Conservation (phyloP, 2,113 vertebrate genomes). For the Labeo rohita region DNA sequence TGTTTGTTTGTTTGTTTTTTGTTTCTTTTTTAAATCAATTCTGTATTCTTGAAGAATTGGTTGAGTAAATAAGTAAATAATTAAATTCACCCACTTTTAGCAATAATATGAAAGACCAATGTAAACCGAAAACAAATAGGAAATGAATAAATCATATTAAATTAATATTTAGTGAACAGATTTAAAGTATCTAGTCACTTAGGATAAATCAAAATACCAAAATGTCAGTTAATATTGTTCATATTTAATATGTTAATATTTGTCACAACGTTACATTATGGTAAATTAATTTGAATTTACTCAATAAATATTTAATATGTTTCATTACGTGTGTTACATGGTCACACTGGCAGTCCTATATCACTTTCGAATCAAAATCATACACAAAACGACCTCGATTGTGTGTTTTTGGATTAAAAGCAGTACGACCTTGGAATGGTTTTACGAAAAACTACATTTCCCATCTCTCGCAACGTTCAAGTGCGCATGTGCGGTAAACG, state of each 20-base stretch:
- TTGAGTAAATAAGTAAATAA: too few relatives aligned
- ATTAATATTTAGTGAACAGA: background rate
- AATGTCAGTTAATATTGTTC: background rate
- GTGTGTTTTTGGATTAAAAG: background rate
- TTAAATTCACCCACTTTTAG: too few relatives aligned
- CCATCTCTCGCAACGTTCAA: slow-evolving; percentile 28
- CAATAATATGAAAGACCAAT: too few relatives aligned
- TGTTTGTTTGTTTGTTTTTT: too few relatives aligned
- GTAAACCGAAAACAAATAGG: too few relatives aligned
- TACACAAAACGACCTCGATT: background rate
- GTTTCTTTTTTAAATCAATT: too few relatives aligned
- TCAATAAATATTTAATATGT: background rate
- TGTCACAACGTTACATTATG: background rate
- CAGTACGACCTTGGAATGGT: background rate
- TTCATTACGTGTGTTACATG: background rate
- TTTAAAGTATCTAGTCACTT: background rate
- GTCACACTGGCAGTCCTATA: background rate
- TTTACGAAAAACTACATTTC: slow-evolving; percentile 50
- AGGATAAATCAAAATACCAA: background rate
- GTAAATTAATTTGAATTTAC: background rate
- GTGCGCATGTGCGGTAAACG: slow-evolving; percentile 39
- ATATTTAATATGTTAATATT: too few relatives aligned
- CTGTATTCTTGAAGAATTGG: background rate
- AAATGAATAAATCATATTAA: too few relatives aligned
- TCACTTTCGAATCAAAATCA: background rate